Percentiles rank a stretch among this genome's conserved stretches.
Conservation (phyloP, 2,113 vertebrate species). For the Enhydra lutris region DNA sequence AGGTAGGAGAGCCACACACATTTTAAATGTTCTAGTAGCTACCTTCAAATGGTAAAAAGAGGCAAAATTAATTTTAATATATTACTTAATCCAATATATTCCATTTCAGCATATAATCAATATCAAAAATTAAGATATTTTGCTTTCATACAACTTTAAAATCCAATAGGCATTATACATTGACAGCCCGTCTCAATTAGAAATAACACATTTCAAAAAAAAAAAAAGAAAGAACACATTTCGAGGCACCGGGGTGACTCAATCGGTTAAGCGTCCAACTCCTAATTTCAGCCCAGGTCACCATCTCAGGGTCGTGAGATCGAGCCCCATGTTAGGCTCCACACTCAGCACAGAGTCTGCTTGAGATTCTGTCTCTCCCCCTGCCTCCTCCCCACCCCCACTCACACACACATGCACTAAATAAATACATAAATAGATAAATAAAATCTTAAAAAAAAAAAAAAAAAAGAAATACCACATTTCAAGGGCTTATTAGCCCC, state of each 20-base stretch:
- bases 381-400: not conserved
- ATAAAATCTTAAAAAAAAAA: not conserved
- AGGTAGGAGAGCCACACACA: not conserved
- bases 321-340: not conserved
- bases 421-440: too few relatives aligned
- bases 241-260: not conserved
- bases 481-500: not conserved
- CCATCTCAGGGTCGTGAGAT: not conserved
- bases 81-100: not conserved
- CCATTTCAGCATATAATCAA: not conserved
- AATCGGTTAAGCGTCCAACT: not conserved
- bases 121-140: not conserved
- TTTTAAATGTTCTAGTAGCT: not conserved
- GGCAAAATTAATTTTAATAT: not conserved
- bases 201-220: too few relatives aligned
- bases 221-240: too few relatives aligned
- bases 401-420: not conserved
- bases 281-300: not conserved
- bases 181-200: too few relatives aligned
- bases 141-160: conserved; percentile 22
- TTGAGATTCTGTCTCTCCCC: not conserved
- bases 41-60: not conserved
- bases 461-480: not conserved
- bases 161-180: not conserved
- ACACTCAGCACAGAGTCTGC: not conserved